Conservation (phyloP, 2,888 invertebrate species). For the Lepidocyrtinus sp. region DNA sequence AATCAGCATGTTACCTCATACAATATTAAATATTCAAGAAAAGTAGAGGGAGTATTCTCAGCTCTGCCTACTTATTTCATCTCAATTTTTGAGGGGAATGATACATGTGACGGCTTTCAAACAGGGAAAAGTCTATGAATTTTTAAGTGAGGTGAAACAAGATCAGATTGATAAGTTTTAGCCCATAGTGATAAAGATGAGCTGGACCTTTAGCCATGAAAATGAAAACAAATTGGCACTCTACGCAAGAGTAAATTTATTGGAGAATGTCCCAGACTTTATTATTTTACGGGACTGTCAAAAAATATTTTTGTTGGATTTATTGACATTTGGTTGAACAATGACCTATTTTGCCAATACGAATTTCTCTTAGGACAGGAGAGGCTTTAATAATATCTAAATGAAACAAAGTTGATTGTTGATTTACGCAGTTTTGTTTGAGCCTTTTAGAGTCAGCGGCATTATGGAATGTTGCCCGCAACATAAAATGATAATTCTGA, state of each 20-base stretch:
- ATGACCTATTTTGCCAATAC: neutral
- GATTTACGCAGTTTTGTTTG: no score
- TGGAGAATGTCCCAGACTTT: neutral
- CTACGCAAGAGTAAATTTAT: neutral
- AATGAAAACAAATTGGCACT: conserved; percentile 9
- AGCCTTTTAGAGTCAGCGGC: no score
- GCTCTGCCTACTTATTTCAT: neutral
- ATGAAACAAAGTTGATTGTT: no score
- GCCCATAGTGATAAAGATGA: neutral
- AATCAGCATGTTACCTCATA: neutral
- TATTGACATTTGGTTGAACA: neutral
- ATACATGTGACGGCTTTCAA: conserved; percentile 8
- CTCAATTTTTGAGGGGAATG: conserved; percentile 2
- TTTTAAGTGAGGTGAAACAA: conserved; percentile 18
- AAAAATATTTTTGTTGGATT: neutral
- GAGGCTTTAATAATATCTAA: no score
- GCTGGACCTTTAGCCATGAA: neutral
- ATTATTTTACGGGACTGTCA: neutral
- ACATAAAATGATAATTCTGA: neutral
- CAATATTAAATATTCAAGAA: no score
- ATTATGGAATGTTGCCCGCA: no score
- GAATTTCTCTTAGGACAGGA: neutral
- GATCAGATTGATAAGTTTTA: conserved; percentile 8
- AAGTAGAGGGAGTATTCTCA: conserved; percentile 1
- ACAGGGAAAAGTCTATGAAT: conserved; percentile 14